Evolutionary conservation across 2,113 vertebrate genomes (phyloP).

Genomic region (Phycodurus eques): DNA sequence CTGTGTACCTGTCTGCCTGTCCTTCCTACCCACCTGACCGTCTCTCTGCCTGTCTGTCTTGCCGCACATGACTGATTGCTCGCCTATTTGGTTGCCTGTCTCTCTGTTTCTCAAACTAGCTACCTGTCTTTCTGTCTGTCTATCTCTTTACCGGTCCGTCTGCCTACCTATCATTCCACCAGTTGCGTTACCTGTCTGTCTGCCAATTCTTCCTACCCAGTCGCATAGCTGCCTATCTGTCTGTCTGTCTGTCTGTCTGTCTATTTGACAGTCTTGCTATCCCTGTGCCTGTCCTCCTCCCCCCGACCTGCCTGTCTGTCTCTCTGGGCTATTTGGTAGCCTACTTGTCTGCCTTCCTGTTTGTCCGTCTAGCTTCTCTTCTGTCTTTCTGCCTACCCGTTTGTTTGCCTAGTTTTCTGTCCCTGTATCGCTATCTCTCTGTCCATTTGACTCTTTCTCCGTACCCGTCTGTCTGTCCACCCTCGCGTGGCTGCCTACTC

Average conservation of each 20-base stretch:
- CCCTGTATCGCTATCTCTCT: background rate
- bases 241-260: background rate
- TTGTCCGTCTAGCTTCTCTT: background rate
- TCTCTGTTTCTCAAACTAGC: too few relatives aligned
- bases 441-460: too few relatives aligned
- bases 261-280: background rate
- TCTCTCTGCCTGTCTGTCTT: background rate
- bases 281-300: background rate
- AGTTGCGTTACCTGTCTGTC: background rate
- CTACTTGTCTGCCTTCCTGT: background rate
- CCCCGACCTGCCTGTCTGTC: background rate
- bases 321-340: background rate
- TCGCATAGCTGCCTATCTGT: background rate
- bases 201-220: background rate
- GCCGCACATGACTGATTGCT: too few relatives aligned
- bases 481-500: background rate
- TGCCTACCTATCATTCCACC: too few relatives aligned
- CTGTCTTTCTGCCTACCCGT: background rate
- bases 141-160: background rate
- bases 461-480: background rate
- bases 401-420: background rate
- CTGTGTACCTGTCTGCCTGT: background rate
- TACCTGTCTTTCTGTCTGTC: background rate
- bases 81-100: background rate
- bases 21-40: background rate